phyloP scores from a whole-genome alignment of 2,113 vertebrate species.

The Lasiurus cinereus region DNA sequence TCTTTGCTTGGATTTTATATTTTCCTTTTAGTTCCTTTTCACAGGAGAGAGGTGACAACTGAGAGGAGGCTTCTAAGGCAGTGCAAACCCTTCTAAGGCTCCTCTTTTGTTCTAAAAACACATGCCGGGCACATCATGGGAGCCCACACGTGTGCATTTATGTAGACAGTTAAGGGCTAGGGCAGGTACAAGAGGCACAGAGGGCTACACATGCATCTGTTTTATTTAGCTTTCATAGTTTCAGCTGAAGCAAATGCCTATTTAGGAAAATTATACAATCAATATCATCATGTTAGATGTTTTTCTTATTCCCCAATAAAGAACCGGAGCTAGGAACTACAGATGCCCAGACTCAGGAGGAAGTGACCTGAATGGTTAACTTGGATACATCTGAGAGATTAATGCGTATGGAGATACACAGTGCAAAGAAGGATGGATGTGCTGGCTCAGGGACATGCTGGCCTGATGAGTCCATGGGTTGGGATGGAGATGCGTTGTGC shows the following conservation, averaged over 20 bases:
- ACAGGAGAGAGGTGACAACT: neutral
- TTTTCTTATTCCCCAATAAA: neutral
- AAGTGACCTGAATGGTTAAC: neutral
- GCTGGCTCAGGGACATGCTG: neutral
- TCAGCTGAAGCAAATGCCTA: neutral
- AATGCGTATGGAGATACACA: neutral
- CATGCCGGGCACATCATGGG: neutral
- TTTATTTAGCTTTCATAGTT: neutral
- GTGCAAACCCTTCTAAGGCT: neutral
- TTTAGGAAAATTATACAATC: neutral
- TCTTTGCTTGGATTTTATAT: conserved; percentile 29
- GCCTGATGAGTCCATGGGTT: accelerated
- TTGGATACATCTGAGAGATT: neutral
- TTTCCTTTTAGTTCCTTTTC: neutral
- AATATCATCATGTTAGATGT: neutral
- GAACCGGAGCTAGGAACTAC: neutral
- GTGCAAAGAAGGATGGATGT: neutral
- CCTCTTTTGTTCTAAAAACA: neutral
- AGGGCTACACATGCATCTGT: neutral
- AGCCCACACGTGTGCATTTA: neutral
- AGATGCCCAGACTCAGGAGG: neutral
- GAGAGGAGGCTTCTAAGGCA: neutral
- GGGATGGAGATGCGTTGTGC: neutral
- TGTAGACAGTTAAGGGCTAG: neutral
- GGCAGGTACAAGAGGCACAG: neutral